Conservation (phyloP, 2,113 vertebrate species). For the Toxostoma redivivum region DNA sequence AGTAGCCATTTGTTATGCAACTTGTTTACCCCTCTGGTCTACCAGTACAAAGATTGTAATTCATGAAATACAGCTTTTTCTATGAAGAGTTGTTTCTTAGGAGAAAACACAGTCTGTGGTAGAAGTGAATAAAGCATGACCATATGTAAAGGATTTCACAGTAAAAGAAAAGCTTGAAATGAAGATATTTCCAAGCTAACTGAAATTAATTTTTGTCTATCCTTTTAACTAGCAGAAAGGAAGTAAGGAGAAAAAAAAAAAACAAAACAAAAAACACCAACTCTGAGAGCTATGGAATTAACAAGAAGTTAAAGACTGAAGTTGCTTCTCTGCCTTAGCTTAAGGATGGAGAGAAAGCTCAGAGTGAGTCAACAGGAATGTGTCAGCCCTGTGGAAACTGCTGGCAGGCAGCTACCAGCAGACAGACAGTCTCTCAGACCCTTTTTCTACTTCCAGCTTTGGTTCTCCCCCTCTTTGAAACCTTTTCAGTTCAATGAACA, state of each 20-base stretch:
- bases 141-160: slow-evolving; percentile 13
- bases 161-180: not conserved
- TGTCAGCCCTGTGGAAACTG: not conserved
- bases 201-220: not conserved
- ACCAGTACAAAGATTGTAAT: slow-evolving; percentile 31
- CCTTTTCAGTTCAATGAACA: not conserved
- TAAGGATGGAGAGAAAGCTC: not conserved
- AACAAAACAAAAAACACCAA: not conserved
- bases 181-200: not conserved
- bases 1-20: slow-evolving; percentile 49
- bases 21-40: slow-evolving; percentile 41
- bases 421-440: not conserved
- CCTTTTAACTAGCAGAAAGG: not conserved
- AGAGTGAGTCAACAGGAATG: not conserved
- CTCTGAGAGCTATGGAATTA: not conserved
- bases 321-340: not conserved
- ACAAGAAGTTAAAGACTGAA: not conserved
- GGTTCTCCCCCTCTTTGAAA: not conserved
- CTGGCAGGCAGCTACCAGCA: not conserved
- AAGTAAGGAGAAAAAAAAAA: not conserved
- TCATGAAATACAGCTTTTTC: not conserved
- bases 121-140: not conserved
- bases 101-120: not conserved
- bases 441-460: not conserved
- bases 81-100: slow-evolving; percentile 9